Evolutionary conservation across 2,113 vertebrate genomes (phyloP).

Genomic region (Syngnathoides biaculeatus): DNA sequence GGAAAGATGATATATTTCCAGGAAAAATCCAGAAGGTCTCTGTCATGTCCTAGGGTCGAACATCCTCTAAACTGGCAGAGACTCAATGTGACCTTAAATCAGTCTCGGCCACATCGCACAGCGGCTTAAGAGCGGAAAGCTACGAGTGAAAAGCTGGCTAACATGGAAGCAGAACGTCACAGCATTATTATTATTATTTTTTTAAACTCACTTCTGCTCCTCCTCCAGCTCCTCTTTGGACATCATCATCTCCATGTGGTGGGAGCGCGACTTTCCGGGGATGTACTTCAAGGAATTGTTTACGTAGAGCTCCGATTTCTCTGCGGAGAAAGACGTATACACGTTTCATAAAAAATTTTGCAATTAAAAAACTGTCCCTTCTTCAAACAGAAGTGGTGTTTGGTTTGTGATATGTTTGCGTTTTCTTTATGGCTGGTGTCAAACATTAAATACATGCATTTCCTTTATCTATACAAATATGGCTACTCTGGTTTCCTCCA

Average conservation of each 20-base stretch:
- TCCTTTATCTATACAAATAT: too few relatives aligned
- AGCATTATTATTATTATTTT: too few relatives aligned
- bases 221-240: constrained; percentile 89
- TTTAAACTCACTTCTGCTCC: constrained; percentile 81
- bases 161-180: not conserved
- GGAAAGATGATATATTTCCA: not conserved
- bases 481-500: too few relatives aligned
- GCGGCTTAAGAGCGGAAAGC: constrained; percentile 21
- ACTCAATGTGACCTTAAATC: constrained; percentile 44
- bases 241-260: constrained; percentile 88
- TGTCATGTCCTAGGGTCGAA: constrained; percentile 19
- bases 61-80: constrained; percentile 33
- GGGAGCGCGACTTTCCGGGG: constrained; percentile 85
- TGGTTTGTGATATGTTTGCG: too few relatives aligned
- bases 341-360: not conserved
- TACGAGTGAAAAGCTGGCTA: not conserved
- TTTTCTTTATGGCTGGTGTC: too few relatives aligned
- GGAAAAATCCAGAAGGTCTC: not conserved
- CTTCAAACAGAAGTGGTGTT: too few relatives aligned
- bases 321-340: constrained; percentile 11
- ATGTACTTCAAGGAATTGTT: constrained; percentile 77
- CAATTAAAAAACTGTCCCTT: too few relatives aligned
- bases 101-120: constrained; percentile 25
- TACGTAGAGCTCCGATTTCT: constrained; percentile 19
- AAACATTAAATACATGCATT: too few relatives aligned